phyloP scores from a whole-genome alignment of 2,888 invertebrate genomes.

The Polyommatus icarus region DNA sequence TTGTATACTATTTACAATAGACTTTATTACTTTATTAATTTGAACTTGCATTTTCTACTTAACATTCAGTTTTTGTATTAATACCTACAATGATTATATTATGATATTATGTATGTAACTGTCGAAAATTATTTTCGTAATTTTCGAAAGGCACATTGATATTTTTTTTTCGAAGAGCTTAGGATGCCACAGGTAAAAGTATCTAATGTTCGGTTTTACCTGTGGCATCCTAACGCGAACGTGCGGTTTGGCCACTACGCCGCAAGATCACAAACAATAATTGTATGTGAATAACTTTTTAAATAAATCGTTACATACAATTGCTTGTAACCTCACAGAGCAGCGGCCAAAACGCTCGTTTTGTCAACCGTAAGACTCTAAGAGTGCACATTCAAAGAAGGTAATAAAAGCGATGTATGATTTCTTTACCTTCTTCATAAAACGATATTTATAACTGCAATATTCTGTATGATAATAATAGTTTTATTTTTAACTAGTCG shows the following conservation, averaged over 20 bases:
- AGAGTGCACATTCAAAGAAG: too few species aligned
- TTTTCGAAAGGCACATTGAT: neutral
- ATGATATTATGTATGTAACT: neutral
- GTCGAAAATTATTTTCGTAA: neutral
- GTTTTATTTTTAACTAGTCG: neutral
- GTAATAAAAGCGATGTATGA: too few species aligned
- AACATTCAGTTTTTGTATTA: neutral
- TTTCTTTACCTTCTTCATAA: neutral
- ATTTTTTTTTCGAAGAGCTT: neutral
- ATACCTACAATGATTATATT: neutral
- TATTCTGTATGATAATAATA: neutral
- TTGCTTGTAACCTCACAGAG: too few species aligned
- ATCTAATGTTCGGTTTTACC: too few species aligned
- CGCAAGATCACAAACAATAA: too few species aligned
- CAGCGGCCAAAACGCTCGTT: too few species aligned
- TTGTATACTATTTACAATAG: conserved; percentile 20
- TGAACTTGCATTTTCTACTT: neutral
- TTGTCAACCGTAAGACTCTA: too few species aligned
- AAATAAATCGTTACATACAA: too few species aligned
- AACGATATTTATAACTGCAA: neutral
- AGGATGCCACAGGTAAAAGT: too few species aligned
- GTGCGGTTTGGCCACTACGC: too few species aligned
- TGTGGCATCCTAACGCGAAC: too few species aligned
- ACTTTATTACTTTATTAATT: neutral
- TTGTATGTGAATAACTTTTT: too few species aligned